These are phyloP conservation scores for Chrysomallon squamiferum DNA, from an alignment of 1,140 invertebrate genomes.

Conservation along the genomic window DNA sequence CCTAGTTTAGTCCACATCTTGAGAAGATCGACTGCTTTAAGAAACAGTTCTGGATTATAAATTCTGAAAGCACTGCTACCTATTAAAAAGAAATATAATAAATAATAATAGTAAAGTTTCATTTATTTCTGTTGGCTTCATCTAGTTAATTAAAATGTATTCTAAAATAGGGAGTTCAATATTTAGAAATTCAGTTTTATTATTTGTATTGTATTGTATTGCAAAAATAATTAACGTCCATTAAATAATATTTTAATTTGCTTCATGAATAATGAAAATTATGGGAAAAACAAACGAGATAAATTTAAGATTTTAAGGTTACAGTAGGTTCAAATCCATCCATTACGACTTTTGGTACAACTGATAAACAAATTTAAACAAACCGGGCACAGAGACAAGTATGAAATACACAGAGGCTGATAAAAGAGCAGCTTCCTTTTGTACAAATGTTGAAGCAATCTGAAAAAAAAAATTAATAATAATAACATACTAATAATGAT, in stretches of 20 bases:
- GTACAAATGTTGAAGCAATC: not conserved
- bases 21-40: constrained; percentile 65
- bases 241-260: no score
- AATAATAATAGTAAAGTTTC: no score
- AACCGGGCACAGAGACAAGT: constrained; percentile 53
- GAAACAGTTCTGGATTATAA: constrained; percentile 69
- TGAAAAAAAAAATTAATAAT: not conserved
- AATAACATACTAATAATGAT: not conserved
- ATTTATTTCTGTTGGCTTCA: no score
- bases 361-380: no score
- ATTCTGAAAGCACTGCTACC: constrained; percentile 69
- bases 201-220: no score
- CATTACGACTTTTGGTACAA: no score
- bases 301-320: no score
- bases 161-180: not conserved
- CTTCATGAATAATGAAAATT: no score
- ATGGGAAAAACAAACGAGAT: no score
- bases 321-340: no score
- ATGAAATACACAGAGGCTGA: constrained; percentile 49
- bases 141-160: no score
- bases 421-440: constrained; percentile 52
- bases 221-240: no score
- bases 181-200: not conserved
- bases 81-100: constrained; percentile 34
- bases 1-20: constrained; percentile 38